These are phyloP conservation scores for Isurus oxyrinchus DNA, from an alignment of 2,113 vertebrate genomes.

Conservation along the genomic window DNA sequence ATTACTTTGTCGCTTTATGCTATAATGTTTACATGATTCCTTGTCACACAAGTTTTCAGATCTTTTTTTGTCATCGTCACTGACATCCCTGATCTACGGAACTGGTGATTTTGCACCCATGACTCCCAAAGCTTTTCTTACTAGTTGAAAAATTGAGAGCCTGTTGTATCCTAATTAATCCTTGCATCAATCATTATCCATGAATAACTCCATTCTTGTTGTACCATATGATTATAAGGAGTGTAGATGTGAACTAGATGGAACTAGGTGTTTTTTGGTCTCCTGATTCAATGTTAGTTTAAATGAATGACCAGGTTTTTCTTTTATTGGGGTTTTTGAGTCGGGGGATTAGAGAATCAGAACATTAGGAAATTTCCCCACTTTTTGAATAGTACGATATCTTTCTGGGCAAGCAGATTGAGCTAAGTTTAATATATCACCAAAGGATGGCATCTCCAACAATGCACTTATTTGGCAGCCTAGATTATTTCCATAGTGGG, in stretches of 20 bases:
- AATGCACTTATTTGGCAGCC: not conserved
- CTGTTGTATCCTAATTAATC: not conserved
- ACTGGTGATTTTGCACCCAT: not conserved
- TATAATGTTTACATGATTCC: no score
- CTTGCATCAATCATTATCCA: not conserved
- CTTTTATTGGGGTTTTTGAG: not conserved
- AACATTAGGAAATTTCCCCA: not conserved
- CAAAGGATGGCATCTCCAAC: not conserved
- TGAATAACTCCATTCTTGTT: not conserved
- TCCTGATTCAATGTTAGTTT: not conserved
- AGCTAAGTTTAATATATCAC: not conserved
- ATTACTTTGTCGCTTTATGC: no score
- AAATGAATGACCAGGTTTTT: not conserved
- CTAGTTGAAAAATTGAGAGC: not conserved
- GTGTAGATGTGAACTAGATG: not conserved
- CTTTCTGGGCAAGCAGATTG: not conserved
- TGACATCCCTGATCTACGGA: not conserved
- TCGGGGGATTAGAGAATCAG: not conserved
- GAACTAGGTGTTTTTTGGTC: not conserved
- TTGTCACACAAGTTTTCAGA: no score
- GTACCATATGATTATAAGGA: not conserved
- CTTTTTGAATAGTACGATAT: not conserved
- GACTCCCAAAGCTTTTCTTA: not conserved
- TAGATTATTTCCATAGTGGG: not conserved
- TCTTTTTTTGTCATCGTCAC: no score